phyloP scores from a whole-genome alignment of 2,888 invertebrate species.

The Rotaria magnacalcarata region DNA sequence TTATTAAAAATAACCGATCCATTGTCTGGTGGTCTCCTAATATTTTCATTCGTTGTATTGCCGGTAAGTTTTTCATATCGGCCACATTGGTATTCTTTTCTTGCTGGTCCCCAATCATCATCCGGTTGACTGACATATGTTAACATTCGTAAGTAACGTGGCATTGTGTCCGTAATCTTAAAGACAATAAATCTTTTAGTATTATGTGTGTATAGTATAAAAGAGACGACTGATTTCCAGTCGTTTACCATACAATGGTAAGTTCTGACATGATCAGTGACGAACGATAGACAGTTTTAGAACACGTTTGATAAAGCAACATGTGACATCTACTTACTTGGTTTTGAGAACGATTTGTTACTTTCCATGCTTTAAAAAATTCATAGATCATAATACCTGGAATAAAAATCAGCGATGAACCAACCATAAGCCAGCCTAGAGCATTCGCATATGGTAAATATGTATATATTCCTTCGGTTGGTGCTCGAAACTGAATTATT shows the following conservation, averaged over 20 bases:
- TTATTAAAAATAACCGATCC: neutral
- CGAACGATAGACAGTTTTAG: too few species aligned
- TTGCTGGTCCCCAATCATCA: slow-evolving; percentile 22
- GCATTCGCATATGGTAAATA: neutral
- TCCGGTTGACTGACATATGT: neutral
- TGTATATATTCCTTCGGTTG: neutral
- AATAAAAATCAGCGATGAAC: neutral
- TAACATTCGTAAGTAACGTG: slow-evolving; percentile 11
- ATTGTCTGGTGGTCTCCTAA: neutral
- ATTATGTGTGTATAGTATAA: too few species aligned
- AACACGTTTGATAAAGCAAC: neutral
- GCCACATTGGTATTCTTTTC: neutral
- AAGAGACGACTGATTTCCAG: too few species aligned
- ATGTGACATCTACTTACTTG: neutral
- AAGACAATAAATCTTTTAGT: neutral
- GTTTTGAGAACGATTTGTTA: neutral
- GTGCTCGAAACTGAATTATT: neutral
- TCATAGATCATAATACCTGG: slow-evolving; percentile 26
- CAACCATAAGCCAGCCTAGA: neutral
- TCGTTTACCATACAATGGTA: too few species aligned
- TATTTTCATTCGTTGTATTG: neutral
- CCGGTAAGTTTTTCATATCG: neutral
- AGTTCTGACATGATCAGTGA: too few species aligned
- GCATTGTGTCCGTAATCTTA: neutral
- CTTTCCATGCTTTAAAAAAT: slow-evolving; percentile 18